These are phyloP conservation scores for Pasiphila rectangulata DNA, from an alignment of 2,888 invertebrate genomes.

Conservation along the genomic window DNA sequence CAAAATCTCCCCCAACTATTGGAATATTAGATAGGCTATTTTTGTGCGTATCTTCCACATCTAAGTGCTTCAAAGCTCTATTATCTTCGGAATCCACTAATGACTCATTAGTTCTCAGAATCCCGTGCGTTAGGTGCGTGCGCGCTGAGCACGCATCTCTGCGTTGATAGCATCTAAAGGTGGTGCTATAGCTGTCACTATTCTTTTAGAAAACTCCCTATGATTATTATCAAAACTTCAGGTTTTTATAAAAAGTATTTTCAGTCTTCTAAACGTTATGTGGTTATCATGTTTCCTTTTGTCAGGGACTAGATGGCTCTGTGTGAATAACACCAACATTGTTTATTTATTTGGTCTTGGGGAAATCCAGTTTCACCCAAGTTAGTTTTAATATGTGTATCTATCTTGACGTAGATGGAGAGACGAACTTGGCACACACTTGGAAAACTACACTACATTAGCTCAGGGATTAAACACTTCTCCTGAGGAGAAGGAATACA, in stretches of 20 bases:
- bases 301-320: too few relatives aligned
- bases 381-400: too few relatives aligned
- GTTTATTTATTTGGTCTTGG: not conserved
- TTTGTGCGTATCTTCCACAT: slow-evolving; percentile 17
- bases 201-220: not conserved
- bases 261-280: too few relatives aligned
- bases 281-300: too few relatives aligned
- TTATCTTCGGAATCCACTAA: slow-evolving; percentile 36
- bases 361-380: too few relatives aligned
- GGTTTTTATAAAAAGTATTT: too few relatives aligned
- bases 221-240: not conserved
- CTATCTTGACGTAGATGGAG: too few relatives aligned
- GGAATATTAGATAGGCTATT: slow-evolving; percentile 11
- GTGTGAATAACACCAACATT: too few relatives aligned
- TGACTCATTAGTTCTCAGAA: slow-evolving; percentile 34
- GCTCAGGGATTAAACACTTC: too few relatives aligned
- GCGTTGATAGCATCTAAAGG: slow-evolving; percentile 33
- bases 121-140: slow-evolving; percentile 29
- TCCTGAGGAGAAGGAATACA: too few relatives aligned
- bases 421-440: too few relatives aligned
- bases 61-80: slow-evolving; percentile 29
- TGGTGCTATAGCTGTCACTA: slow-evolving; percentile 18
- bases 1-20: not conserved
- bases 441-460: too few relatives aligned
- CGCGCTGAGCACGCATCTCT: slow-evolving; percentile 28